Percentiles rank a stretch among this genome's conserved stretches.
These are phyloP conservation scores for Microtus ochrogaster DNA, from an alignment of 2,113 vertebrate genomes.

Conservation along the genomic window DNA sequence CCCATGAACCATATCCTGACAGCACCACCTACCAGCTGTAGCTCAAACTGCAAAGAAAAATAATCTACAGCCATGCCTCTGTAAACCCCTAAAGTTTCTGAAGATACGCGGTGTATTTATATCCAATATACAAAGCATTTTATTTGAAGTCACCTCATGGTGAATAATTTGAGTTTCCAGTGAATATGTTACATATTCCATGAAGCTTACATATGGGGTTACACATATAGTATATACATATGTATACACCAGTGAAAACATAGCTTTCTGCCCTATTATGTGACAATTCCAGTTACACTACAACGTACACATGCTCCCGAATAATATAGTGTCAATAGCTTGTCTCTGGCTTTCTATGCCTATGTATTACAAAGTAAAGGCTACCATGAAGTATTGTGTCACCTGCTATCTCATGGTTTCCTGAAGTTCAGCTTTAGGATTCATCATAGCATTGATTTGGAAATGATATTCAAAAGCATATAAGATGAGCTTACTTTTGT, in stretches of 20 bases:
- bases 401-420: background rate
- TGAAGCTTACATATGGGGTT: background rate
- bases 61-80: background rate
- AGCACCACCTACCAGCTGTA: constrained; percentile 70
- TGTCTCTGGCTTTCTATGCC: background rate
- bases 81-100: background rate
- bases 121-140: background rate
- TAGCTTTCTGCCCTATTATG: background rate
- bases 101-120: background rate
- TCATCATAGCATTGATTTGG: background rate
- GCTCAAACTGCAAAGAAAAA: constrained; percentile 62
- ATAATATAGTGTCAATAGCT: background rate
- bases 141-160: background rate
- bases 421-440: background rate
- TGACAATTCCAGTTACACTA: background rate
- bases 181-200: background rate
- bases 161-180: constrained; percentile 13
- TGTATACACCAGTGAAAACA: background rate
- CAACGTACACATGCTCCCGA: background rate
- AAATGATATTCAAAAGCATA: background rate
- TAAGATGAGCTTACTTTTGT: background rate
- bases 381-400: background rate
- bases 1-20: constrained; percentile 49
- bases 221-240: background rate
- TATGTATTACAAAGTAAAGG: background rate